These are phyloP conservation scores for Drosophila monieri DNA, from an alignment of 2,888 invertebrate genomes.

Conservation along the genomic window DNA sequence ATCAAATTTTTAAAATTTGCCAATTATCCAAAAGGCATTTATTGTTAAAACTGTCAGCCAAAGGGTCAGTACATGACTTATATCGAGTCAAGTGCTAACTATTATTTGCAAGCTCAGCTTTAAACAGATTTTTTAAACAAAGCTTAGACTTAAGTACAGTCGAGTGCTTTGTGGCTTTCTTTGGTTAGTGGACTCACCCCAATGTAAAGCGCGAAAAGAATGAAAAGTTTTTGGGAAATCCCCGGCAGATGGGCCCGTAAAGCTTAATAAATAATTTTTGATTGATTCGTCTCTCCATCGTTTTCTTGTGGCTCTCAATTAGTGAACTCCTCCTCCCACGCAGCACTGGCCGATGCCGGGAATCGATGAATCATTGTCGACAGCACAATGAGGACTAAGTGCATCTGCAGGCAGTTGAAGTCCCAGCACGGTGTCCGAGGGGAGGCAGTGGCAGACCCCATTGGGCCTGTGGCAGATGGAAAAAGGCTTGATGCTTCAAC, in stretches of 20 bases:
- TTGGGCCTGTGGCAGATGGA: conserved; percentile 21
- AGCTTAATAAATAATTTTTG: conserved; percentile 1
- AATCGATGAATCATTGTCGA: conserved; percentile 20
- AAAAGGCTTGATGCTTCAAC: conserved; percentile 67
- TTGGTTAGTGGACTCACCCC: no score
- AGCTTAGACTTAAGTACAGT: no score
- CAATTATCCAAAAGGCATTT: no score
- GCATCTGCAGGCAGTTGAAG: conserved; percentile 29
- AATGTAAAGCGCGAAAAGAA: no score
- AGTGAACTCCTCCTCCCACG: background rate
- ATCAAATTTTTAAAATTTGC: no score
- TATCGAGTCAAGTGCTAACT: no score
- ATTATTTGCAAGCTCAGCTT: no score
- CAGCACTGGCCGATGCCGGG: background rate
- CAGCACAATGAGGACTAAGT: conserved; percentile 33
- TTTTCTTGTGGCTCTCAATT: conserved; percentile 1
- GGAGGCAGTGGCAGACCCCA: conserved; percentile 23
- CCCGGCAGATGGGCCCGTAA: background rate
- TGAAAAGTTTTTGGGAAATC: background rate
- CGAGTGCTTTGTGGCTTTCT: no score
- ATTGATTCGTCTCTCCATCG: background rate
- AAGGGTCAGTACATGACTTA: no score
- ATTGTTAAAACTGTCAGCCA: no score
- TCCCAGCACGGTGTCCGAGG: background rate
- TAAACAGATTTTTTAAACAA: no score